Base-by-base conservation (phyloP, 1,140 invertebrate species). In the Nasonia longicornis region DNA sequence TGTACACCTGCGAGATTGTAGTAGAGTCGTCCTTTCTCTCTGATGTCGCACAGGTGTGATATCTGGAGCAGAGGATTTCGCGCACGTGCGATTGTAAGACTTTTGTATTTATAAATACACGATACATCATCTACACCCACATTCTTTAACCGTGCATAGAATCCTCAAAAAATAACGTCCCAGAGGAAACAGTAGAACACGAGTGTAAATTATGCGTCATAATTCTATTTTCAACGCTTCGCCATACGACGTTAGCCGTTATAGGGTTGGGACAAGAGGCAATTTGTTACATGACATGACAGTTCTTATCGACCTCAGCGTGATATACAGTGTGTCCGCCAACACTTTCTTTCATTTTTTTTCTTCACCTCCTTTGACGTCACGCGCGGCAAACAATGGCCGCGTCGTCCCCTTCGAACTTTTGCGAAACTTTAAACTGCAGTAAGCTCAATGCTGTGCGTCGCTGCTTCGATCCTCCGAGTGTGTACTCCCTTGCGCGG, bases 401-500 rank as follows among this genome's bases (percentile, higher is more conserved):
- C 48, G 26, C 26, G 26, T 26, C 26, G 48, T 52, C 48, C 48
- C 16, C 52, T 58, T 58, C 0, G n/a, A 58, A 58, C 52, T 20
- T 20, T 20, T 42, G 38, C 4, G 3, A 52, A 52, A 52, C 48
- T 52, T 52, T 52, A 1, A 35, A 35, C 31, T 72, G 11, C 20
- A 52, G 79, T 80, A 80, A 80, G 79, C 35, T 80, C 79, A 75
- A 80, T 80, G 79, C 14, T 31, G 58, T 31, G 0, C 52, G 66
- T 67, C 26, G 66, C 1, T 29, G 1, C 58, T 48, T 45, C 71
- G 63, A 67, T 69, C 71, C 35, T 48, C 35, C n/a, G 42, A 58
- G 63, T 63, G 63, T 16, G 22, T 63, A 31, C 31, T 74, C 70
- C 10, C 58, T 66, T 73, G 6, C 58, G 58, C 58, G 31, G 70